Evolutionary conservation across 2,797 vertebrate genomes (phyloP), one percentile per base, ranked within the genome.

Genomic region (Cossypha dichroa): DNA sequence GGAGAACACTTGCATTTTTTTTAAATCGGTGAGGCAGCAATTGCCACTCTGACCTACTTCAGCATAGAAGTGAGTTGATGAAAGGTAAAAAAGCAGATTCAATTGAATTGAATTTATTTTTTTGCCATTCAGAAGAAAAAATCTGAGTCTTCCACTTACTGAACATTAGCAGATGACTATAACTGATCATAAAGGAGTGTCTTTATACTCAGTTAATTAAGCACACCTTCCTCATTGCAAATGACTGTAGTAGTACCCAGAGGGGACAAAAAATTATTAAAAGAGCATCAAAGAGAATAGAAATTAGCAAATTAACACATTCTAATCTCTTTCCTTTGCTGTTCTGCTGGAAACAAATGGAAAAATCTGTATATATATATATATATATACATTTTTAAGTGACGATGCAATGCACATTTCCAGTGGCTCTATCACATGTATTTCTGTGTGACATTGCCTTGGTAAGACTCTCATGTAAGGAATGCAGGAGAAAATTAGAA

Each of bases 121-220:
- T 84, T 62, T 66, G 22, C 52, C 40, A 62, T 81, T 85, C 70
- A 73, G 64, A 36, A 80, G 31, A 54, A 74, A 70, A 75, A 79
- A 48, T 4, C 76, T 43, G 46, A 28, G 10, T 80, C 38, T 88
- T 94, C 77, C 48, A 17, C 48, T 84, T 94, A 59, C 3, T 93
- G 51, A 79, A 62, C 36, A 33, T 95, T 80, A 84, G 69, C 62
- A 86, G 90, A 55, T 0, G 3, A 59, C 78, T 91, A 1, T 74
- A 95, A 93, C 51, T 56, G 38, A 87, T 96, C 79, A 67, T 74
- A 66, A 86, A 38, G 79, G 68, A 92, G 69, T 82, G 82, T 69
- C 76, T 91, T 92, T 67, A 68, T 74, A 45, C 29, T 85, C 34
- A 75, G 69, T 73, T 96, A 90, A 95, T 97, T 97, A 93, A 94